These are phyloP conservation scores for Dolomedes plantarius DNA, from an alignment of 2,888 invertebrate genomes.

Conservation along the genomic window DNA sequence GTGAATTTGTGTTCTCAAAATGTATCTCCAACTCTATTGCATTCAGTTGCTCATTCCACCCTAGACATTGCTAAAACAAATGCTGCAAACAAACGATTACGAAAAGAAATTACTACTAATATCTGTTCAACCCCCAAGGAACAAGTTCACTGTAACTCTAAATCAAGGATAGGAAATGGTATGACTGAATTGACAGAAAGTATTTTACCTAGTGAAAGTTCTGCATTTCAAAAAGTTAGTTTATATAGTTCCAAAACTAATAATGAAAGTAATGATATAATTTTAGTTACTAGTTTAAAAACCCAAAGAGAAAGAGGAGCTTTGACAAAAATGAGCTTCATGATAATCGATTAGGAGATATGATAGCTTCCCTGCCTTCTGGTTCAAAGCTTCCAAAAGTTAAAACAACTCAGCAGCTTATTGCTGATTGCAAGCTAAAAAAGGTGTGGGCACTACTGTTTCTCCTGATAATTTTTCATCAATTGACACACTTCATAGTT, in stretches of 20 bases:
- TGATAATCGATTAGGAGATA: conserved; percentile 49
- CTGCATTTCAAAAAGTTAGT: conserved; percentile 54
- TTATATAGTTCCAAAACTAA: conserved; percentile 58
- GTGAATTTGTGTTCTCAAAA: conserved; percentile 48
- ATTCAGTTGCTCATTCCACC: conserved; percentile 63
- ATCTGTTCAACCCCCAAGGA: conserved; percentile 37
- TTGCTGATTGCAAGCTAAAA: conserved; percentile 84
- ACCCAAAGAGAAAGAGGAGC: conserved; percentile 65
- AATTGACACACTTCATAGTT: conserved; percentile 57
- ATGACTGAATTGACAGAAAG: conserved; percentile 50
- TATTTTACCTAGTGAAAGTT: conserved; percentile 60
- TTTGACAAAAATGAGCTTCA: conserved; percentile 58
- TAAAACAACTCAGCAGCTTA: conserved; percentile 87
- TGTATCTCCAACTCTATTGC: conserved; percentile 42
- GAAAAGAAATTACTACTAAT: conserved; percentile 77
- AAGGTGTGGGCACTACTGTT: conserved; percentile 64
- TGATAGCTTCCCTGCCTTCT: conserved; percentile 52
- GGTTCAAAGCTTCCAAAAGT: conserved; percentile 79
- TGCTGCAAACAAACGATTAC: conserved; percentile 80
- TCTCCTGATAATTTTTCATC: conserved; percentile 46
- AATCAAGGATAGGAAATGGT: conserved; percentile 69
- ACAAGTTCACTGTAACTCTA: conserved; percentile 34
- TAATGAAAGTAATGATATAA: conserved; percentile 38
- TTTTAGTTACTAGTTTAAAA: conserved; percentile 36
- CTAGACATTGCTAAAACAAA: conserved; percentile 75